phyloP scores from a whole-genome alignment of 2,797 vertebrate species.

The Platalea minor region DNA sequence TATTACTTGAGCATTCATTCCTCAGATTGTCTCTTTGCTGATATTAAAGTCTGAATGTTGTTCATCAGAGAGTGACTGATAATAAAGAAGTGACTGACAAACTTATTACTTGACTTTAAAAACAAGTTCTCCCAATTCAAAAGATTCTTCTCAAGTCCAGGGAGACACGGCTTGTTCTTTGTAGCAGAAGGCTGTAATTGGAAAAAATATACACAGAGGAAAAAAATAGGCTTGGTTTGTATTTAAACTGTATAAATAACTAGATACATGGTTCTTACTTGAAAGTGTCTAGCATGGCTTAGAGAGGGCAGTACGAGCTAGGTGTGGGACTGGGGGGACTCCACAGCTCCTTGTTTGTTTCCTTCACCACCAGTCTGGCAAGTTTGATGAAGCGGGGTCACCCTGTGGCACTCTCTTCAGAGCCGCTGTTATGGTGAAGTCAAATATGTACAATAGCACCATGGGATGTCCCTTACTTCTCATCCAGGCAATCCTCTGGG shows the following conservation, averaged over 20 bases:
- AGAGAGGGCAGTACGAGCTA: not conserved
- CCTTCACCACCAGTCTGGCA: not conserved
- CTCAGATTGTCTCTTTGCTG: constrained; percentile 60
- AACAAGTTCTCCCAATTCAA: constrained; percentile 48
- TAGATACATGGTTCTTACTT: not conserved
- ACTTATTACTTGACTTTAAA: constrained; percentile 67
- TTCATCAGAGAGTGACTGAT: constrained; percentile 70
- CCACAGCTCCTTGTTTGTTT: not conserved
- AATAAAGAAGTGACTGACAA: constrained; percentile 73
- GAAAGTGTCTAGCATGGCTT: not conserved
- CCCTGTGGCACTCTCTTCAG: fast-evolving
- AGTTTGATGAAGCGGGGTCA: not conserved
- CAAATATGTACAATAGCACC: fast-evolving
- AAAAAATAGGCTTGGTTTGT: not conserved
- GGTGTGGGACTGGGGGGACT: no score
- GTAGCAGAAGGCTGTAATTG: constrained; percentile 19
- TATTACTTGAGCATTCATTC: constrained; percentile 63
- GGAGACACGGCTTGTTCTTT: not conserved
- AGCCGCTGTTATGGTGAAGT: not conserved
- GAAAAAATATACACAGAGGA: constrained; percentile 1
- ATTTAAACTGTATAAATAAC: not conserved
- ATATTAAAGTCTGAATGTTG: constrained; percentile 70
- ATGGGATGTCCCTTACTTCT: not conserved
- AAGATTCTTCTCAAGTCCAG: constrained; percentile 17
- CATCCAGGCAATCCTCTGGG: not conserved